Conservation (phyloP, 2,888 invertebrate species). For the Drosophila kanekoi region DNA sequence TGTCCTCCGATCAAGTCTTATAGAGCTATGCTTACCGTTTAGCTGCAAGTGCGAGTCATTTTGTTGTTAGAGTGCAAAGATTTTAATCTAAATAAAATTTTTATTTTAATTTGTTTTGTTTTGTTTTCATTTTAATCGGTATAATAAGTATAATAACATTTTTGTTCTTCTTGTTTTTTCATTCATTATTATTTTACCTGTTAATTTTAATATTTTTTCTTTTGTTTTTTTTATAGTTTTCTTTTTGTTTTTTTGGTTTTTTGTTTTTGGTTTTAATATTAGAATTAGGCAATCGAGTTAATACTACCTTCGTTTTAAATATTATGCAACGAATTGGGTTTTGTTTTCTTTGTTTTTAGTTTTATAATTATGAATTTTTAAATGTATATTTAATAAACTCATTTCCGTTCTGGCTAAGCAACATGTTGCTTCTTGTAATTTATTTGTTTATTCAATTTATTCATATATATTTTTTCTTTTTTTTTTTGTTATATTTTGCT, state of each 20-base stretch:
- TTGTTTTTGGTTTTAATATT: constrained; percentile 72
- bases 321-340: constrained; percentile 80
- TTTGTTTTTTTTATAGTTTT: constrained; percentile 67
- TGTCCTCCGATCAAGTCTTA: not conserved
- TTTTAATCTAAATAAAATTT: constrained; percentile 84
- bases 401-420: constrained; percentile 79
- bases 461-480: constrained; percentile 37
- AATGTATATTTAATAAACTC: constrained; percentile 81
- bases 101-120: constrained; percentile 82
- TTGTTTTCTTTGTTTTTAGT: constrained; percentile 43
- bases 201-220: constrained; percentile 73
- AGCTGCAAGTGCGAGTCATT: constrained; percentile 21
- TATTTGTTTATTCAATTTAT: constrained; percentile 26
- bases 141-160: constrained; percentile 84
- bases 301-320: constrained; percentile 83
- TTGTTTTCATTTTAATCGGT: constrained; percentile 83
- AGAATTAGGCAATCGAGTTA: constrained; percentile 84
- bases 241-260: constrained; percentile 64
- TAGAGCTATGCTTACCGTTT: constrained; percentile 23
- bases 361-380: constrained; percentile 66
- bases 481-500: constrained; percentile 58
- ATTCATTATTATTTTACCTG: constrained; percentile 76
- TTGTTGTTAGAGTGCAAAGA: constrained; percentile 54
- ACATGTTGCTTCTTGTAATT: constrained; percentile 61
- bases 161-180: constrained; percentile 75